phyloP scores from a whole-genome alignment of 2,888 invertebrate species.

The Prosopocoilus inquinatus region DNA sequence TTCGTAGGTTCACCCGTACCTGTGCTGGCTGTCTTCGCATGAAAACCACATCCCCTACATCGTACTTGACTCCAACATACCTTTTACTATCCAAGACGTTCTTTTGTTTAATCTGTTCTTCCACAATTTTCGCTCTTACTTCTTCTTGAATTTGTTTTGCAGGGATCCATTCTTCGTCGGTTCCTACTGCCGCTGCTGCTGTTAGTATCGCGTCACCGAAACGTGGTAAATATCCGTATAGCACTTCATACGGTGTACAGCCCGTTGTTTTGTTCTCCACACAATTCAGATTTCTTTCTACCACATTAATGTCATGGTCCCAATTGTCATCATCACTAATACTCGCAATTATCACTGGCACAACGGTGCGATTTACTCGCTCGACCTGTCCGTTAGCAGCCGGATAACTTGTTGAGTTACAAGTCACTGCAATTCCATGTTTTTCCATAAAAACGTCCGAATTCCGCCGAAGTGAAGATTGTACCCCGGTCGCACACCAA shows the following conservation, averaged over 20 bases:
- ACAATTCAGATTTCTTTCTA: constrained; percentile 23
- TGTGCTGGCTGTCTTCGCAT: not conserved
- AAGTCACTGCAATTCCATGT: not conserved
- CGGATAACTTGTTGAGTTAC: not conserved
- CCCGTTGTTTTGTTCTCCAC: constrained; percentile 23
- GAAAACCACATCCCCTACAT: not conserved
- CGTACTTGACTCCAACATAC: not conserved
- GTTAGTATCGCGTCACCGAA: too few relatives aligned
- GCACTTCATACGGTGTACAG: constrained; percentile 21
- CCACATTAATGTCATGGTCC: constrained; percentile 17
- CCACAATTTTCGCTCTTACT: too few relatives aligned
- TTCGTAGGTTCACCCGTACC: too few relatives aligned
- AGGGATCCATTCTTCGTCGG: too few relatives aligned
- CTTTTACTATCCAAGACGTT: too few relatives aligned
- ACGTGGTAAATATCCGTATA: constrained; percentile 18
- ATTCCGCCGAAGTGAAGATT: not conserved
- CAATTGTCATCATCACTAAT: constrained; percentile 8
- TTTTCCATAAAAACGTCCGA: not conserved
- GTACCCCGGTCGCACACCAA: not conserved
- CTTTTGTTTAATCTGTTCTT: too few relatives aligned
- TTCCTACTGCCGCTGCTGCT: too few relatives aligned
- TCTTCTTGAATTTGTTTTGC: too few relatives aligned
- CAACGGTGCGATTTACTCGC: constrained; percentile 19
- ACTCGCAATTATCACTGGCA: constrained; percentile 15
- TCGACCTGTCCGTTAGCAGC: constrained; percentile 9